Evolutionary conservation across 92 coral and sea anemone species (phyloP), one percentile per base, ranked within the genome.

Genomic region (Palythoa grandis): DNA sequence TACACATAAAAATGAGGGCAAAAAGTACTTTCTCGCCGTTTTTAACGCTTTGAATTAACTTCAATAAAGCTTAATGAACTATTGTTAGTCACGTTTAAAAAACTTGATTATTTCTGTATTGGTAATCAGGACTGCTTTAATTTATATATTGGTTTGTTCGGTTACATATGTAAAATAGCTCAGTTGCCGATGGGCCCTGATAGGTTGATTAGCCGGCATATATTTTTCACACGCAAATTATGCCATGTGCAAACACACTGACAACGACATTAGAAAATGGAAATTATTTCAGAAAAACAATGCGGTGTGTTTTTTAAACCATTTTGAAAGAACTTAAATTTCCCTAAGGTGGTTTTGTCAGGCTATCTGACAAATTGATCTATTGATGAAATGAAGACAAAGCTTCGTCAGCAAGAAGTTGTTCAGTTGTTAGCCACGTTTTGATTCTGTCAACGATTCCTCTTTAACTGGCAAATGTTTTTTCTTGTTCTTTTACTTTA

Each of bases 201-300:
- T 24, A 52, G 39, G 65, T 19, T 25, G 73, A 69, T 13, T 37
- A 22, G 19, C 7, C 17, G 29, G 12, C 3, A 7, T 23, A 48
- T 10, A 1, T 15, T n/a, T 43, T 58, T 57, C 83, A 60, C 70
- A 38, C 70, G 19, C 72, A 37, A 20, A 78, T 78, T 78, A 78
- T 78, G 53, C 83, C 83, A 61, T 61, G 83, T 78, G 83, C 57
- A 78, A 78, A 78, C 72, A 38, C 83, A 13, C n/a, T 7, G 83
- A 61, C 35, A 37, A 25, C 29, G 37, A 78, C 83, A 60, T 60
- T 16, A 14, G 53, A n/a, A 37, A 78, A 52, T 20, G 65, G 17
- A 76, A 76, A 47, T 35, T 29, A 8, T 39, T 38, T 60, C 56
- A 17, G 7, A 16, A 17, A 60, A 22, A 38, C 83, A 61, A 39